A percentile compares a stretch with the other conserved stretches of the same genome.
These are phyloP conservation scores for Stenchaetothrips biformis DNA, from an alignment of 2,888 invertebrate genomes.

Conservation along the genomic window DNA sequence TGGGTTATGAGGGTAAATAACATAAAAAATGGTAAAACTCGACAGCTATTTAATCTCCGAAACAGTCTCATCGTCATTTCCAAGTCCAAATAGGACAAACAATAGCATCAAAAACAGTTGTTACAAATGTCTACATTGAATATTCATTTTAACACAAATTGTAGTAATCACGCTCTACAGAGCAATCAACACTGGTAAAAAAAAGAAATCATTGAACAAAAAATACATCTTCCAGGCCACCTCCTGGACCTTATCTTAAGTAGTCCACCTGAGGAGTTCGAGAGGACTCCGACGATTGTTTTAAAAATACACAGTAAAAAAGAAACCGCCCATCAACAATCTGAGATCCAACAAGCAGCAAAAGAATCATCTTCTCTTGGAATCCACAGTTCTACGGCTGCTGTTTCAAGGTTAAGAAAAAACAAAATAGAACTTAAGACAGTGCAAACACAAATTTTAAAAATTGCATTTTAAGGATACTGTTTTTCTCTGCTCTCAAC, in stretches of 20 bases:
- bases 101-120: no score
- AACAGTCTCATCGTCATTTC: no score
- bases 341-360: no score
- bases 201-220: neutral
- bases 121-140: neutral
- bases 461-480: constrained; percentile 61
- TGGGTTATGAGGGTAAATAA: no score
- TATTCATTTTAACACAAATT: neutral
- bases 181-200: constrained; percentile 2
- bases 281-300: no score
- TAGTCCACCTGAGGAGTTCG: no score
- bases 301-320: no score
- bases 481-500: constrained; percentile 69
- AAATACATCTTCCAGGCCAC: constrained; percentile 31
- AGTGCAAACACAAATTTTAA: neutral
- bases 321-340: no score
- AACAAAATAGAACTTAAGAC: neutral
- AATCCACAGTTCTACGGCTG: constrained; percentile 45
- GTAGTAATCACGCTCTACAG: neutral
- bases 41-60: no score
- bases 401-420: constrained; percentile 44
- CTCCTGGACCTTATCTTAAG: no score
- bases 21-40: no score
- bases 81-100: no score
- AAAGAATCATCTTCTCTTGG: constrained; percentile 44